Conservation (phyloP, 2,888 invertebrate species). For the Acrocyrtus sp. region DNA sequence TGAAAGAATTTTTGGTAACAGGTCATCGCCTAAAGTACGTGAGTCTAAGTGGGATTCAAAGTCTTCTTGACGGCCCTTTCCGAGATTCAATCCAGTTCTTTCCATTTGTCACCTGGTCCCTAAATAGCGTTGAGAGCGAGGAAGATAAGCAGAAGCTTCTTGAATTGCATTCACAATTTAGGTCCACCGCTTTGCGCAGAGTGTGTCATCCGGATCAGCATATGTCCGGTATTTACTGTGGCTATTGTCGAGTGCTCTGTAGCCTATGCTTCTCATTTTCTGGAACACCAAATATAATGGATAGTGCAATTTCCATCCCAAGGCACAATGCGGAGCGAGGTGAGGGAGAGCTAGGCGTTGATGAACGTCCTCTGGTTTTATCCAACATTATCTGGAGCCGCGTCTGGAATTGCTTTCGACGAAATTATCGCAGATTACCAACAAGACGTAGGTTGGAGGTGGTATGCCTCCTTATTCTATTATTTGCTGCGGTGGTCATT, state of each 20-base stretch:
- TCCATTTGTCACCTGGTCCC: conserved; percentile 1
- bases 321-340: neutral
- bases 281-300: neutral
- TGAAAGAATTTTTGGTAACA: neutral
- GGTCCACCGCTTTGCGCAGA: neutral
- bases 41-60: neutral
- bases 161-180: neutral
- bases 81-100: conserved; percentile 6
- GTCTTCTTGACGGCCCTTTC: conserved; percentile 3
- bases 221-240: no score
- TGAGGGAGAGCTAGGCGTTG: no score
- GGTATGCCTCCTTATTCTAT: no score
- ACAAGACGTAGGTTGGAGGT: no score
- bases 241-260: no score
- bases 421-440: no score
- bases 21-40: neutral
- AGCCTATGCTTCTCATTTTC: no score
- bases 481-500: no score
- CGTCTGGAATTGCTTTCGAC: no score
- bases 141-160: neutral
- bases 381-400: no score
- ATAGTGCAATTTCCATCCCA: neutral
- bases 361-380: no score
- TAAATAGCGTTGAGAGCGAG: neutral
- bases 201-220: neutral